Conservation (phyloP, 2,888 invertebrate species). For the Ramazzottius varieornatus region DNA sequence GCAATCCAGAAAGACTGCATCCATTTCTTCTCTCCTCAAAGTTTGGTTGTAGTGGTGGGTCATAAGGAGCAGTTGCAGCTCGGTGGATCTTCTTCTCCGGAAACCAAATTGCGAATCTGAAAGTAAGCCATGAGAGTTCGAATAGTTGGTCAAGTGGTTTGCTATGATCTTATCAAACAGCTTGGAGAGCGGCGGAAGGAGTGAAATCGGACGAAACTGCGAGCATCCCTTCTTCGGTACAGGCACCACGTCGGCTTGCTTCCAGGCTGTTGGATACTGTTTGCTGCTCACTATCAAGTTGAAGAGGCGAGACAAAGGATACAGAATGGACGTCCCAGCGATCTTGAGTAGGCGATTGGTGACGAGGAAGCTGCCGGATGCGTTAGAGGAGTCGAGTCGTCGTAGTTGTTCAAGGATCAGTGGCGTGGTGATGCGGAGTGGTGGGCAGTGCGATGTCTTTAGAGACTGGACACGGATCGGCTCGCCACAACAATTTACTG, state of each 20-base stretch:
- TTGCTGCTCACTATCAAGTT: neutral
- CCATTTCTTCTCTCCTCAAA: neutral
- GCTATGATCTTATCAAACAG: neutral
- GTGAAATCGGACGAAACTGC: neutral
- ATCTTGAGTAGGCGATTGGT: too few relatives aligned
- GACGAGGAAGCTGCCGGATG: too few relatives aligned
- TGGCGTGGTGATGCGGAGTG: too few relatives aligned
- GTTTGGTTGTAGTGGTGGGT: neutral
- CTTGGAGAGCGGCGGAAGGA: neutral
- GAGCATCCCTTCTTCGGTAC: neutral
- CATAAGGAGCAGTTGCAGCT: neutral
- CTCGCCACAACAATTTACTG: too few relatives aligned
- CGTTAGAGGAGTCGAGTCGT: too few relatives aligned
- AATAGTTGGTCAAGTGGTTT: neutral
- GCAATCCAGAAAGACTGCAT: neutral
- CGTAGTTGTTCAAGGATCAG: too few relatives aligned
- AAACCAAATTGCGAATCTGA: neutral
- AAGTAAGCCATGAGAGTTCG: neutral
- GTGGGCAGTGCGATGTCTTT: too few relatives aligned
- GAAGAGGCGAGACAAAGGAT: neutral
- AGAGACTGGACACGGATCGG: too few relatives aligned
- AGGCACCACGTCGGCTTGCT: neutral
- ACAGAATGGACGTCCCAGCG: too few relatives aligned
- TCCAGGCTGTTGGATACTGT: neutral
- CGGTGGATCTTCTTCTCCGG: neutral